phyloP scores from a whole-genome alignment of 2,888 invertebrate species.

The Brenthis daphne region DNA sequence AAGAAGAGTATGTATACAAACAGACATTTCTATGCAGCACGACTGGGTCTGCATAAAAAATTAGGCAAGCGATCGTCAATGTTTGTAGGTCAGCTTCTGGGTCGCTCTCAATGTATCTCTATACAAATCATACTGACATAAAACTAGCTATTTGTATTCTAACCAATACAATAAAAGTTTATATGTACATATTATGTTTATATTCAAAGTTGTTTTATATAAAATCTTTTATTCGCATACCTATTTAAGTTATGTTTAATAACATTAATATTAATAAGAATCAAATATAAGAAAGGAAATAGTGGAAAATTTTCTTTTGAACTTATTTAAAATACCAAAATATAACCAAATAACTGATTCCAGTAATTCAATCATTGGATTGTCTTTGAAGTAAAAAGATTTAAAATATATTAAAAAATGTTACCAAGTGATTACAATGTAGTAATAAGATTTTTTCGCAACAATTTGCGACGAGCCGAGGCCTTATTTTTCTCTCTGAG shows the following conservation, averaged over 20 bases:
- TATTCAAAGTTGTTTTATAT: neutral
- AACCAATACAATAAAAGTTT: neutral
- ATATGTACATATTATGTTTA: neutral
- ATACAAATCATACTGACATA: constrained; percentile 50
- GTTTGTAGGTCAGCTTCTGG: constrained; percentile 53
- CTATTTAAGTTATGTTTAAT: no score
- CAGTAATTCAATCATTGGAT: constrained; percentile 19
- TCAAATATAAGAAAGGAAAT: neutral
- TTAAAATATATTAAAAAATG: constrained; percentile 29
- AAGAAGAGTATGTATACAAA: constrained; percentile 15
- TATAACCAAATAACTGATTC: neutral
- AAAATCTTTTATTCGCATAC: no score
- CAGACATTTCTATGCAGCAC: constrained; percentile 27
- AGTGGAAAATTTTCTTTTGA: neutral
- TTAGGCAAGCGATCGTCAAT: constrained; percentile 44
- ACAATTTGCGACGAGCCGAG: constrained; percentile 68
- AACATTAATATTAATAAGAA: neutral
- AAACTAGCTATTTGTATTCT: neutral
- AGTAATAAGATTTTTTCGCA: constrained; percentile 72
- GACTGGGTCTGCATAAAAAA: constrained; percentile 52
- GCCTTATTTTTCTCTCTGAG: constrained; percentile 79
- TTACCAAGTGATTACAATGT: constrained; percentile 42
- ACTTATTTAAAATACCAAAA: constrained; percentile 1
- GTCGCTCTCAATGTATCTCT: constrained; percentile 38
- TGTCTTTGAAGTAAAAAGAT: constrained; percentile 33